Base-by-base conservation (phyloP, 1,140 invertebrate species). In the Rhynchophorus ferrugineus region DNA sequence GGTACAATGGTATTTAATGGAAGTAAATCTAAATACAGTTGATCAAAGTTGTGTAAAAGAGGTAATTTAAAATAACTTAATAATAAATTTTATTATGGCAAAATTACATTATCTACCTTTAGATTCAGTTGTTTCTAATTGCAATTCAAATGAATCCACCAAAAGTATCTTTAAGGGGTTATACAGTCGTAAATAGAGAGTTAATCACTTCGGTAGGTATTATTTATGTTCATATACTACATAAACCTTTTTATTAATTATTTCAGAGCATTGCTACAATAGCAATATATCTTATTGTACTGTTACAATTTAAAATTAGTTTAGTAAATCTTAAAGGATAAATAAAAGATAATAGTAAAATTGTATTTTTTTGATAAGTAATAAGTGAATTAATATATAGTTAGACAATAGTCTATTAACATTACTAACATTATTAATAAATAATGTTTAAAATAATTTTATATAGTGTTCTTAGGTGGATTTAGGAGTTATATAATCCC, bases 141-240 rank as follows among this genome's bases (percentile, higher is more conserved):
- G 78, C 78, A 1, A 79, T 80, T 22, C 75, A 78, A 61, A 77
- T 79, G 75, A 80, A 80, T 64, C 78, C 78, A 14, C 78, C 78
- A 2, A 75, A 77, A 14, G 78, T 80, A 9, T 78, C 75, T 19
- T 61, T 80, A 11, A 75, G 76, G 57, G 78, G 78, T 16, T 80
- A 79, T 59, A 75, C 75, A 2, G 62, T 77, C 39, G 76, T 80
- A 14, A 79, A 78, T 60, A 71, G 77, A 44, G 76, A 79, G 60
- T 62, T 79, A 5, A 61, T 80, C 3, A 75, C 77, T 22, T 76
- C 77, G 41, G 77, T 79, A 61, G 68, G 58, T 58, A 36, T 37
- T 14, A 33, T 17, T 33, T 37, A 38, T 39, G 21, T 49, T 35
- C n/a, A n/a, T n/a, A n/a, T n/a, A n/a, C n/a, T 6, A 29, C 24